Evolutionary conservation across 2,113 vertebrate genomes (phyloP).

Genomic region (Hippolais icterina): DNA sequence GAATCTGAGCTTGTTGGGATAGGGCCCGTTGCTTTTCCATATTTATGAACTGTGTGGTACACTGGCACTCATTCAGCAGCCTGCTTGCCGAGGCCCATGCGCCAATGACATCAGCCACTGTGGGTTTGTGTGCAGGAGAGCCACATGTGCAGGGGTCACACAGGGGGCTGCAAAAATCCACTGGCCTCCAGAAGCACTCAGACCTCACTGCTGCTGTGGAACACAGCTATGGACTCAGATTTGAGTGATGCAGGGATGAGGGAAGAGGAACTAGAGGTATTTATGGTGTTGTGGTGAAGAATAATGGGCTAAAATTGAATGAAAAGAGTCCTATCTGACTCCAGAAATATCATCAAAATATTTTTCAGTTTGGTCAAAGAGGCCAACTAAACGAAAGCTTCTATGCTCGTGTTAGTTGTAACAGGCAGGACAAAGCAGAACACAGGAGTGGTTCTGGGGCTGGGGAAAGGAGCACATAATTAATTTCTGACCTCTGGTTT

Average conservation of each 20-base stretch:
- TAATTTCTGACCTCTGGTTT: slow-evolving; percentile 46
- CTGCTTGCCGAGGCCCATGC: not conserved
- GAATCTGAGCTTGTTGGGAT: slow-evolving; percentile 45
- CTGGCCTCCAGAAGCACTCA: not conserved
- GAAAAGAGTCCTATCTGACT: not conserved
- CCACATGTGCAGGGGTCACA: slow-evolving; percentile 36
- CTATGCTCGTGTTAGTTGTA: not conserved
- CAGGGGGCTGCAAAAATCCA: not conserved
- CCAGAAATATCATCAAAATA: not conserved
- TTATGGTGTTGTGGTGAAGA: not conserved
- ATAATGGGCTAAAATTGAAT: not conserved
- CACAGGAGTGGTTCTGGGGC: not conserved
- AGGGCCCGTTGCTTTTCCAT: slow-evolving; percentile 40
- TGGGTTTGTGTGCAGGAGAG: not conserved
- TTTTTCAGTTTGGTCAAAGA: not conserved
- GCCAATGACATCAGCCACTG: not conserved
- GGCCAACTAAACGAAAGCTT: not conserved
- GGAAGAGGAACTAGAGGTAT: not conserved
- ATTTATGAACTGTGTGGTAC: slow-evolving; percentile 64
- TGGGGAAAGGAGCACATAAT: slow-evolving; percentile 21
- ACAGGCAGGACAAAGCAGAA: not conserved
- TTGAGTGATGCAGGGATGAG: not conserved
- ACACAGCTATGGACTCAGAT: not conserved
- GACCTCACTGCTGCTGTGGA: not conserved
- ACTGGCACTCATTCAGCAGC: slow-evolving; percentile 52